Percentiles rank a stretch among this genome's conserved stretches.
Evolutionary conservation across 1,140 invertebrate genomes (phyloP).

Genomic region (Thaumetopoea pityocampa): DNA sequence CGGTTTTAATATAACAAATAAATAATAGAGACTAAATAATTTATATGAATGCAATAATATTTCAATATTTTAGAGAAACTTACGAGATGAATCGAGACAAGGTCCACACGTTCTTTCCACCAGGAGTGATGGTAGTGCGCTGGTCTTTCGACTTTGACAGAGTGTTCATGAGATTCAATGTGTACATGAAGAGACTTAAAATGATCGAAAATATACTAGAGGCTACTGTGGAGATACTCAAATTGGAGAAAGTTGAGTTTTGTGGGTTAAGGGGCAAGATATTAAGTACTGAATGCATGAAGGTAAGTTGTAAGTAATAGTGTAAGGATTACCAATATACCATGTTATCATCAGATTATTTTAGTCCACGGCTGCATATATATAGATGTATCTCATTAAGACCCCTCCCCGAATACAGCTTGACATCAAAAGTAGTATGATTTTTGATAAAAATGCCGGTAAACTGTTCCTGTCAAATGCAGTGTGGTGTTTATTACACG

Average conservation of each 20-base stretch:
- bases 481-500: too few relatives aligned
- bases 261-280: slow-evolving; percentile 85
- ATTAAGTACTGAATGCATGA: slow-evolving; percentile 76
- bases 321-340: not conserved
- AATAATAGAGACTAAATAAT: too few relatives aligned
- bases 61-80: slow-evolving; percentile 43
- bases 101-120: slow-evolving; percentile 61
- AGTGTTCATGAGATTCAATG: slow-evolving; percentile 83
- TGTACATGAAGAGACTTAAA: slow-evolving; percentile 79
- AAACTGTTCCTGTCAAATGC: too few relatives aligned
- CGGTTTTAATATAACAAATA: too few relatives aligned
- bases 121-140: slow-evolving; percentile 68
- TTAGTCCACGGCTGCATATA: too few relatives aligned
- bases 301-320: slow-evolving; percentile 33
- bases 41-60: too few relatives aligned
- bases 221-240: slow-evolving; percentile 87
- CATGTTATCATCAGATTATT: too few relatives aligned
- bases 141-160: slow-evolving; percentile 86
- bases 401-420: too few relatives aligned
- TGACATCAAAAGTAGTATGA: too few relatives aligned
- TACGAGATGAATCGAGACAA: slow-evolving; percentile 69
- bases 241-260: slow-evolving; percentile 91
- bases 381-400: too few relatives aligned
- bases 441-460: too few relatives aligned
- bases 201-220: slow-evolving; percentile 82